Conservation (phyloP, 2,113 vertebrate species). For the Athene cunicularia region DNA sequence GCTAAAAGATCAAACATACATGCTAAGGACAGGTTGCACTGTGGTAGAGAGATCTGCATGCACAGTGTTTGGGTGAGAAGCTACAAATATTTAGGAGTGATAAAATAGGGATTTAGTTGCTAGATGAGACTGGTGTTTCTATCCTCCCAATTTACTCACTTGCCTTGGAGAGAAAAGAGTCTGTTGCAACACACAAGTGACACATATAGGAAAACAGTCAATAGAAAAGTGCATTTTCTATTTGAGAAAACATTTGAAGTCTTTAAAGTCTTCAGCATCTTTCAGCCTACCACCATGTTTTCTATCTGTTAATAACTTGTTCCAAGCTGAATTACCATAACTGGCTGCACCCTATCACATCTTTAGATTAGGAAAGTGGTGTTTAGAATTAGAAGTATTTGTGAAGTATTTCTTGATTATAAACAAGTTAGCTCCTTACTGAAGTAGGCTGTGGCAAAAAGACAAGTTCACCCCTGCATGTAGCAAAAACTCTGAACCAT, state of each 20-base stretch:
- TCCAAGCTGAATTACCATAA: slow-evolving; percentile 77
- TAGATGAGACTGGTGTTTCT: neutral
- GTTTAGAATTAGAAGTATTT: slow-evolving; percentile 72
- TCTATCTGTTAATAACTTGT: slow-evolving; percentile 76
- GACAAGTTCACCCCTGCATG: slow-evolving; percentile 17
- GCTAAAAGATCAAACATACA: neutral
- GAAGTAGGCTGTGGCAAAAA: slow-evolving; percentile 77
- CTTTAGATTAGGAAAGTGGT: slow-evolving; percentile 75
- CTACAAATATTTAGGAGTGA: neutral
- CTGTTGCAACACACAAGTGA: neutral
- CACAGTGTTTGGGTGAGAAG: neutral
- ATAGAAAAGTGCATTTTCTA: slow-evolving; percentile 28
- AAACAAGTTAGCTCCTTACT: slow-evolving; percentile 78
- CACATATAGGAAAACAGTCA: neutral
- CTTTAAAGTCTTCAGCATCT: slow-evolving; percentile 66
- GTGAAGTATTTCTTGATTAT: slow-evolving; percentile 79
- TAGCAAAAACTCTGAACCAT: slow-evolving; percentile 73
- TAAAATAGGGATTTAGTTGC: neutral
- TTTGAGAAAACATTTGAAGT: slow-evolving; percentile 41
- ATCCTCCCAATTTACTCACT: neutral
- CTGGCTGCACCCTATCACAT: slow-evolving; percentile 79
- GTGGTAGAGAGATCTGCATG: neutral
- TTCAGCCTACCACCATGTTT: slow-evolving; percentile 73
- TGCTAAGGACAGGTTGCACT: neutral
- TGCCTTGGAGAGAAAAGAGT: neutral